These are phyloP conservation scores for Pyrocephalus nanus DNA, from an alignment of 2,797 vertebrate species.

Conservation along the genomic window DNA sequence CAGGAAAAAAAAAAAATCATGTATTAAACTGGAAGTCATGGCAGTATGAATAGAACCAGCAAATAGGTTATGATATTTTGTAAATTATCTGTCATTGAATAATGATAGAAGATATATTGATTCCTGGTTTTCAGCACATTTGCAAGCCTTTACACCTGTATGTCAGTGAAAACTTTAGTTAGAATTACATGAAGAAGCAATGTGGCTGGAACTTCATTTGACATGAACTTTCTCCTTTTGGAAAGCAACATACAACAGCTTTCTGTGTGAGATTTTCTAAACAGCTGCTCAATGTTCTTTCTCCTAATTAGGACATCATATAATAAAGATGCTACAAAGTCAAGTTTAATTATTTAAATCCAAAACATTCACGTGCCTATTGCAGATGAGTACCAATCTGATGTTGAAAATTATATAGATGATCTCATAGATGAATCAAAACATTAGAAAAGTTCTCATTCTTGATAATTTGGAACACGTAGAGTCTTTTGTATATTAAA, in stretches of 20 bases:
- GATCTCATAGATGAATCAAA: neutral
- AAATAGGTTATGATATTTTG: neutral
- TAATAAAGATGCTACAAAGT: neutral
- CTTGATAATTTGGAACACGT: neutral
- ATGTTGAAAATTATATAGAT: neutral
- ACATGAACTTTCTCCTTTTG: neutral
- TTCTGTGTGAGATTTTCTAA: neutral
- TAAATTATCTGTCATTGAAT: neutral
- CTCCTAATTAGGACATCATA: neutral
- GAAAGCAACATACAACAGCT: neutral
- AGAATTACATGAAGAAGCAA: neutral
- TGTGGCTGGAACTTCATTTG: neutral
- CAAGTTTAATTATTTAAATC: neutral
- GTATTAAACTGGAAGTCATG: neutral
- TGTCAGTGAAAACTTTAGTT: neutral
- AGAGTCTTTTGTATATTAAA: neutral
- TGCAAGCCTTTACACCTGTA: neutral
- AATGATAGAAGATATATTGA: neutral
- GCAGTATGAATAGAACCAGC: neutral
- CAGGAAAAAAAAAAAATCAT: neutral
- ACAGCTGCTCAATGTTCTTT: neutral
- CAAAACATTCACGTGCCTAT: neutral
- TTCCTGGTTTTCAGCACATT: neutral
- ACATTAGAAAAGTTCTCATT: neutral
- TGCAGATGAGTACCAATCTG: neutral